Evolutionary conservation across 2,113 vertebrate genomes (phyloP).

Genomic region (Prochilodus magdalenae): DNA sequence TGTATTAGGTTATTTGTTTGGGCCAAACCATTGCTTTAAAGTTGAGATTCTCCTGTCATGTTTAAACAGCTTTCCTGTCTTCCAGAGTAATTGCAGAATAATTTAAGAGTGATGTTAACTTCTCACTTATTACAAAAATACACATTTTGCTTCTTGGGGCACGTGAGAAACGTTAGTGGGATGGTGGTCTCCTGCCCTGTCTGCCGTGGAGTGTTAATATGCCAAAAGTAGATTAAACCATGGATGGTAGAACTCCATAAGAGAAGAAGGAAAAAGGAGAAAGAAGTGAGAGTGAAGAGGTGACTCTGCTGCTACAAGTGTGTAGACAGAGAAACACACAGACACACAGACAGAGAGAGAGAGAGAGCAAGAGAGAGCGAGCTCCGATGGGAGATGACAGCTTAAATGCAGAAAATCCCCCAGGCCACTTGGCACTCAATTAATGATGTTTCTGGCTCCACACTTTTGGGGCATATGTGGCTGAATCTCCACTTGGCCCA

Average conservation of each 20-base stretch:
- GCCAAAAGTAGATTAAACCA: conserved; percentile 20
- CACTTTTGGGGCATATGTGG: conserved; percentile 57
- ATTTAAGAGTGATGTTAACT: background rate
- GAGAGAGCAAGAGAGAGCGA: conserved; percentile 48
- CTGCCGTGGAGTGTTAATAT: conserved; percentile 29
- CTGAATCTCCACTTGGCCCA: conserved; percentile 59
- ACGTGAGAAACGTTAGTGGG: background rate
- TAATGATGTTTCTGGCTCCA: conserved; percentile 65
- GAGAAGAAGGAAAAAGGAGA: background rate
- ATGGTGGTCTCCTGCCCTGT: background rate
- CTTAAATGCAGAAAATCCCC: conserved; percentile 63
- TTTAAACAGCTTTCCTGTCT: background rate
- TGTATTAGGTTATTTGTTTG: too few species aligned
- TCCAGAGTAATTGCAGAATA: background rate
- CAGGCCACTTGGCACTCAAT: conserved; percentile 63
- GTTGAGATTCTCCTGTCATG: too few species aligned
- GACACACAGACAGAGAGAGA: conserved; percentile 27
- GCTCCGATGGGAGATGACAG: conserved; percentile 57
- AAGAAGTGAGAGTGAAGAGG: background rate
- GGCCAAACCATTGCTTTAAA: too few species aligned
- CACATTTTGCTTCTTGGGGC: background rate
- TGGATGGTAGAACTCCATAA: conserved; percentile 22
- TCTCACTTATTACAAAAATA: too few species aligned
- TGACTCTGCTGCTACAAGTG: conserved; percentile 13
- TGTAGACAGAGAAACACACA: background rate